Percentiles rank a stretch among this genome's conserved stretches.
These are phyloP conservation scores for Drosophila quadrilineata DNA, from an alignment of 1,140 invertebrate species.

Conservation along the genomic window DNA sequence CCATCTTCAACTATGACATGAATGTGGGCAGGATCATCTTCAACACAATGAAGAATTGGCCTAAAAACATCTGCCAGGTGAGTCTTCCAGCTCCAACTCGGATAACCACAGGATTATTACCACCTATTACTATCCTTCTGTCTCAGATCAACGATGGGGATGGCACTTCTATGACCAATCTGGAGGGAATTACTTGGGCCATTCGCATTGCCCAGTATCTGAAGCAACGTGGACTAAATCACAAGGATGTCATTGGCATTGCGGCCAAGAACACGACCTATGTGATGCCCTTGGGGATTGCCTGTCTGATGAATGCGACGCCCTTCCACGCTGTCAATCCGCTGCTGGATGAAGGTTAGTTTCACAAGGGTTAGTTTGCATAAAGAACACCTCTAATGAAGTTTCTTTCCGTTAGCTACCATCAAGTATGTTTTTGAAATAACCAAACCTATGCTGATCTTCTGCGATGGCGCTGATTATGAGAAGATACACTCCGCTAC, in stretches of 20 bases:
- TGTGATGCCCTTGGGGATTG: conserved; percentile 58
- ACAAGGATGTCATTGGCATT: conserved; percentile 70
- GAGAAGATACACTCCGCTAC: conserved; percentile 58
- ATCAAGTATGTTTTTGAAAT: conserved; percentile 56
- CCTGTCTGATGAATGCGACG: conserved; percentile 64
- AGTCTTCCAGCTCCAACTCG: background rate
- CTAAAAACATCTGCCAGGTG: conserved; percentile 60
- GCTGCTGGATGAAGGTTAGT: conserved; percentile 52
- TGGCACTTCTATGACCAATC: conserved; percentile 52
- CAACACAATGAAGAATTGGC: conserved; percentile 60
- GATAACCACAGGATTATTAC: background rate
- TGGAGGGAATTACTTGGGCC: conserved; percentile 54
- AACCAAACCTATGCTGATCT: conserved; percentile 63
- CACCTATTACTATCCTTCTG: too few species aligned
- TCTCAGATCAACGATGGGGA: conserved; percentile 60
- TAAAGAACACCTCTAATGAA: too few species aligned
- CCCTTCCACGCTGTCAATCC: conserved; percentile 64
- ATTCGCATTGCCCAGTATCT: conserved; percentile 65
- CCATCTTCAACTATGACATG: conserved; percentile 55
- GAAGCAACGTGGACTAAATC: conserved; percentile 45
- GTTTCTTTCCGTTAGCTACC: conserved; percentile 24
- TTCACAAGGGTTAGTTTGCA: background rate
- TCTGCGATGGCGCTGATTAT: conserved; percentile 64
- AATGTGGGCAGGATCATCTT: conserved; percentile 57
- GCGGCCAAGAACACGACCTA: conserved; percentile 63